Conservation (phyloP, 2,113 vertebrate genomes). For the Thinocorus orbignyianus region DNA sequence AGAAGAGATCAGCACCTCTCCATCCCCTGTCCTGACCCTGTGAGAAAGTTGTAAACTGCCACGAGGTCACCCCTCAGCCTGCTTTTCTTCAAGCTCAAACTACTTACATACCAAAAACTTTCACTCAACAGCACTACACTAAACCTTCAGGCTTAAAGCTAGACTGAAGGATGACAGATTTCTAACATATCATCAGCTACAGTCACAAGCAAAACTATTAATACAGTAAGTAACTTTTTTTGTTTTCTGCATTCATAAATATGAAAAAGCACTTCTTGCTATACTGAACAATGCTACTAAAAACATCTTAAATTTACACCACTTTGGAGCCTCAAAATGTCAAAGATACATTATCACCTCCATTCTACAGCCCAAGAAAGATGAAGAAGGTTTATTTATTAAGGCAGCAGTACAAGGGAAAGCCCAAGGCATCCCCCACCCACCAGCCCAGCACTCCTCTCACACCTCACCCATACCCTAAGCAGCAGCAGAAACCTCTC, state of each 20-base stretch:
- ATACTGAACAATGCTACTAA: not conserved
- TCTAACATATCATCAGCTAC: not conserved
- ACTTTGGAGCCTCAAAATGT: not conserved
- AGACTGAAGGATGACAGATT: not conserved
- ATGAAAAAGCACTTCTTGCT: not conserved
- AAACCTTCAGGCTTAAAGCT: not conserved
- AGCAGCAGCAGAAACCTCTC: not conserved
- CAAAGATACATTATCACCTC: not conserved
- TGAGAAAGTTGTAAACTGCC: not conserved
- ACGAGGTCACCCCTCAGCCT: too few relatives aligned
- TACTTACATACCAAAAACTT: not conserved
- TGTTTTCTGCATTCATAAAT: not conserved
- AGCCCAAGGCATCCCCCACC: not conserved
- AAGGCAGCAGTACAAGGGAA: not conserved
- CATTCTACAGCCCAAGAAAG: not conserved
- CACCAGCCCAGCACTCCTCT: too few relatives aligned
- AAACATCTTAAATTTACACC: accelerated
- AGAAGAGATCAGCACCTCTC: not conserved
- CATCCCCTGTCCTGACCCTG: accelerated
- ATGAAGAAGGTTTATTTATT: not conserved
- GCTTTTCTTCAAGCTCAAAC: not conserved
- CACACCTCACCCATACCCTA: too few relatives aligned
- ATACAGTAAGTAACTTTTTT: not conserved
- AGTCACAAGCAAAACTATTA: not conserved
- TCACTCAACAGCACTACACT: not conserved